Conservation (phyloP, 2,797 vertebrate species). For the Jordanella pulchra region DNA sequence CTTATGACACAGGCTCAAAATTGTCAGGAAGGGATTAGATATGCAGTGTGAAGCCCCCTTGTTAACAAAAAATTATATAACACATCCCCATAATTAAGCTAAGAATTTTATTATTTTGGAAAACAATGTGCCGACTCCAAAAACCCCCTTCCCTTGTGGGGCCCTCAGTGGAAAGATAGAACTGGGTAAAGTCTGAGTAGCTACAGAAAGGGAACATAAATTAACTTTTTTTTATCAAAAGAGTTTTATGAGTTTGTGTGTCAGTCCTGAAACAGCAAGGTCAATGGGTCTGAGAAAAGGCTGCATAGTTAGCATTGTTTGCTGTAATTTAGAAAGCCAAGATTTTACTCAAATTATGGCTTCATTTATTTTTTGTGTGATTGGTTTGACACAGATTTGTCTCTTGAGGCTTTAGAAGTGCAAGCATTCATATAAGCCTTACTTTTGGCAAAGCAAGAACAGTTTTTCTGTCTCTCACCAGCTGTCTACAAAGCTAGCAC, state of each 20-base stretch:
- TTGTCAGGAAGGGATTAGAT: slow-evolving; percentile 61
- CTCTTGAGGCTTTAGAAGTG: not conserved
- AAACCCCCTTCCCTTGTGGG: slow-evolving; percentile 30
- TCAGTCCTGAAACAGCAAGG: slow-evolving; percentile 8
- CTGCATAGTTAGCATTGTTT: not conserved
- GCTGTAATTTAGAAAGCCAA: not conserved
- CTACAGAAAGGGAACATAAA: slow-evolving; percentile 11
- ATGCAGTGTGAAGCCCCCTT: slow-evolving; percentile 54
- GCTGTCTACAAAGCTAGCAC: not conserved
- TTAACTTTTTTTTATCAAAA: slow-evolving; percentile 8
- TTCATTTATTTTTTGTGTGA: not conserved
- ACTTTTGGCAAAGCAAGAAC: not conserved
- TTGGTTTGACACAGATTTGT: slow-evolving; percentile 14
- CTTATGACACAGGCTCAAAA: slow-evolving; percentile 42
- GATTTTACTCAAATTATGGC: slow-evolving; percentile 11
- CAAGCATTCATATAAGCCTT: not conserved
- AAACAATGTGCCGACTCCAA: slow-evolving; percentile 55
- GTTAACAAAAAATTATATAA: slow-evolving; percentile 66
- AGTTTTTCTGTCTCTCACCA: not conserved
- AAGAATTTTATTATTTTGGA: slow-evolving; percentile 60
- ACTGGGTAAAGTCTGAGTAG: slow-evolving; percentile 16
- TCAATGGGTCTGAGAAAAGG: slow-evolving; percentile 30
- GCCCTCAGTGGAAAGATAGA: slow-evolving; percentile 23
- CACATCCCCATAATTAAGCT: slow-evolving; percentile 66
- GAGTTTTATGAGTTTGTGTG: slow-evolving; percentile 1